Percentiles rank a stretch among this genome's conserved stretches.
These are phyloP conservation scores for Styela clava DNA, from an alignment of 23 tunicate species.

Conservation along the genomic window DNA sequence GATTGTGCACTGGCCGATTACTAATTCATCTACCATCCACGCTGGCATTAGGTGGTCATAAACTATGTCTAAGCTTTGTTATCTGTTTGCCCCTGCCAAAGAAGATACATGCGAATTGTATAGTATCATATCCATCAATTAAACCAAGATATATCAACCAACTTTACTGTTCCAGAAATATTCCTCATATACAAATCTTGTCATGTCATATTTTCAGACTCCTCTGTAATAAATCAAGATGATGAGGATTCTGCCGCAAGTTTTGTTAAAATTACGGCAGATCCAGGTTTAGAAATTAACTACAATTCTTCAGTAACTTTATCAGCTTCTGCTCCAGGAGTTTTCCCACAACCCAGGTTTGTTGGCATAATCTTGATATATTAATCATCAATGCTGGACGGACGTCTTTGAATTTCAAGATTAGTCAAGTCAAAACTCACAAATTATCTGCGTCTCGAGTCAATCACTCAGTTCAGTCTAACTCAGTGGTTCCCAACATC, in stretches of 20 bases:
- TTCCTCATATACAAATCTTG: not conserved
- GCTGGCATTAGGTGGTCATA: too few species aligned
- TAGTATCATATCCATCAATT: too few species aligned
- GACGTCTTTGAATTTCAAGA: not conserved
- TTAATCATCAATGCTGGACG: not conserved
- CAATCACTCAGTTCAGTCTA: too few species aligned
- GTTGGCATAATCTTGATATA: conserved; percentile 3
- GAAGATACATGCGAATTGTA: too few species aligned
- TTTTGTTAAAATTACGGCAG: conserved; percentile 38
- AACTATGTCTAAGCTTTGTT: too few species aligned
- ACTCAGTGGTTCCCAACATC: not conserved
- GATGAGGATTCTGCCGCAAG: conserved; percentile 18
- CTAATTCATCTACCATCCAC: too few species aligned
- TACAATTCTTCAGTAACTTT: conserved; percentile 43
- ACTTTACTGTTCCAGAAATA: not conserved
- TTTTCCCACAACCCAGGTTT: conserved; percentile 88
- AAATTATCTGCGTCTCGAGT: too few species aligned
- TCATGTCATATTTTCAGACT: too few species aligned
- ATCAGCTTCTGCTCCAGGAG: conserved; percentile 47
- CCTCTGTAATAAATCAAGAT: conserved; percentile 12
- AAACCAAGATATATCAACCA: too few species aligned
- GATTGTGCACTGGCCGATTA: too few species aligned
- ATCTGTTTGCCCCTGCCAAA: too few species aligned
- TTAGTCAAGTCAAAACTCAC: too few species aligned
- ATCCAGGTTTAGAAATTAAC: conserved; percentile 33